Evolutionary conservation across 2,888 invertebrate genomes (phyloP).

Genomic region (Tineola bisselliella): DNA sequence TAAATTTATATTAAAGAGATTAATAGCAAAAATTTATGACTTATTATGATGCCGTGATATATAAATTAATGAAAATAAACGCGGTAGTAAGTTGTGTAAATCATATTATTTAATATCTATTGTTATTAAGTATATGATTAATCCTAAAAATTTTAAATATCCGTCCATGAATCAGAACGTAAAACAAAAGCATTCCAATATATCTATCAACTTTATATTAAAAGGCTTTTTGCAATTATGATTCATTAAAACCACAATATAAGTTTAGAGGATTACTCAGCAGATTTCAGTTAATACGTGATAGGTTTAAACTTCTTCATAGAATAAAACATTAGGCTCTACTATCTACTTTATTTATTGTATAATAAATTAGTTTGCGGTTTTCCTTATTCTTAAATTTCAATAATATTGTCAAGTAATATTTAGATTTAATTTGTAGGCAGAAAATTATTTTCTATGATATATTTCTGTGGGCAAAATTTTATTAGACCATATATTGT

Average conservation of each 20-base stretch:
- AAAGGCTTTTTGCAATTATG: constrained; percentile 38
- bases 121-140: too few species aligned
- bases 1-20: neutral
- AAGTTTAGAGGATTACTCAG: neutral
- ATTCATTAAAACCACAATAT: constrained; percentile 27
- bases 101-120: too few species aligned
- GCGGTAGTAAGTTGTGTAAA: too few species aligned
- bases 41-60: too few species aligned
- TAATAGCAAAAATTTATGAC: too few species aligned
- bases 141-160: neutral
- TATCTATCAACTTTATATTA: constrained; percentile 42
- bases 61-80: too few species aligned
- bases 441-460: too few species aligned
- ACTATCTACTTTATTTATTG: neutral
- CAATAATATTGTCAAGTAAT: neutral
- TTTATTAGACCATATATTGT: too few species aligned
- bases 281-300: neutral
- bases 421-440: neutral
- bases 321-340: neutral
- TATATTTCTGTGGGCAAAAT: too few species aligned
- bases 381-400: neutral
- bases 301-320: neutral
- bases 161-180: neutral
- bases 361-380: neutral
- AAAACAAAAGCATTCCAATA: constrained; percentile 18